Conservation (phyloP, 2,888 invertebrate species). For the Drosophila rellima region DNA sequence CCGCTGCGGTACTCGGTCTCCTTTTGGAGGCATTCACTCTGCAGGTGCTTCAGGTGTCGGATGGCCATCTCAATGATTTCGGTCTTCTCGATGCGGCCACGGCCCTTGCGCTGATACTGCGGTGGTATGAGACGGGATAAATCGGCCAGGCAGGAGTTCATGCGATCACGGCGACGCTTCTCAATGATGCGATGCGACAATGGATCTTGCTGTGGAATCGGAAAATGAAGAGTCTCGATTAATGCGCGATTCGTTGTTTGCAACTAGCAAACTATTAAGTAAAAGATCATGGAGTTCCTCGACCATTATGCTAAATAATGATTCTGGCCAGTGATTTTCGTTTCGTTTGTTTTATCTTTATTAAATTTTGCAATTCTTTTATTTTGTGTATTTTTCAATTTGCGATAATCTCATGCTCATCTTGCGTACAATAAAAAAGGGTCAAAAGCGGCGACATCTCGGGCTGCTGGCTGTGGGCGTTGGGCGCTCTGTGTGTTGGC, state of each 20-base stretch:
- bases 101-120: conserved; percentile 96
- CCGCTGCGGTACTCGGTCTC: conserved; percentile 90
- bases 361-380: conserved; percentile 27
- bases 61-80: conserved; percentile 99
- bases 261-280: conserved; percentile 26
- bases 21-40: conserved; percentile 87
- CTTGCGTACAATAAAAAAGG: conserved; percentile 71
- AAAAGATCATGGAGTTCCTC: conserved; percentile 46
- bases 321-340: conserved; percentile 42
- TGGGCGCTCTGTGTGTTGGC: conserved; percentile 47
- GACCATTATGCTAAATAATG: conserved; percentile 58
- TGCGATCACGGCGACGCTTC: conserved; percentile 96
- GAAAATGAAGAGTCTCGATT: conserved; percentile 17
- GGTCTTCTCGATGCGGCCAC: conserved; percentile 98
- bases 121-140: conserved; percentile 96
- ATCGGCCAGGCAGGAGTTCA: conserved; percentile 98
- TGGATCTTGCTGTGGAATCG: conserved; percentile 92
- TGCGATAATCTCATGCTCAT: conserved; percentile 29
- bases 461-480: conserved; percentile 33
- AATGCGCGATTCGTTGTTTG: neutral
- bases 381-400: conserved; percentile 29
- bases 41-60: conserved; percentile 95
- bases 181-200: conserved; percentile 99
- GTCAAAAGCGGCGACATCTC: conserved; percentile 71
- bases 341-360: conserved; percentile 21